Evolutionary conservation across 2,113 vertebrate species (phyloP).

Genomic region (Amphiprion ocellaris): DNA sequence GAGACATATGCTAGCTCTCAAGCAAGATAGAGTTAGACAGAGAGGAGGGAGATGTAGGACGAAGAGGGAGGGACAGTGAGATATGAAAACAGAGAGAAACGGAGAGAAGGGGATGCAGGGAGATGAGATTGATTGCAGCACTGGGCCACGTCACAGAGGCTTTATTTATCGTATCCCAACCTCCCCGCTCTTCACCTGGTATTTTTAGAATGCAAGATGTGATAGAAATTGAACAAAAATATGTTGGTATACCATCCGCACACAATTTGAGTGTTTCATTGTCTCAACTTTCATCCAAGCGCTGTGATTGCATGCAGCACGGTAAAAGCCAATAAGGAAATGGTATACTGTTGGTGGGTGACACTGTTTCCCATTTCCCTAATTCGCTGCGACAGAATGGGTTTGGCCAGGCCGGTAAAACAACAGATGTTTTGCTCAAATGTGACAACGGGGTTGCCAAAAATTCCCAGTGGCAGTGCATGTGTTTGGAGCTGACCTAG

Average conservation of each 20-base stretch:
- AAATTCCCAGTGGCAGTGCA: slow-evolving; percentile 92
- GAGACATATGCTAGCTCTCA: slow-evolving; percentile 99
- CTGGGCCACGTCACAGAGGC: slow-evolving; percentile 89
- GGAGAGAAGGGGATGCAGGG: slow-evolving; percentile 44
- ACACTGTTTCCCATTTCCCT: slow-evolving; percentile 97
- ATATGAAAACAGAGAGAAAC: slow-evolving; percentile 75
- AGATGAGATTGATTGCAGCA: slow-evolving; percentile 93
- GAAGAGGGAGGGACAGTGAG: slow-evolving; percentile 87
- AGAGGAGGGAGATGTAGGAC: slow-evolving; percentile 94
- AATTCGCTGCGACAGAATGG: slow-evolving; percentile 98
- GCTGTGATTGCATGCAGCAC: neutral
- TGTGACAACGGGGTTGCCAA: slow-evolving; percentile 93
- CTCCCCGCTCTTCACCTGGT: slow-evolving; percentile 90
- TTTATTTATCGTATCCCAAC: slow-evolving; percentile 93
- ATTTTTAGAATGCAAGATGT: slow-evolving; percentile 93
- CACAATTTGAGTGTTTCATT: neutral
- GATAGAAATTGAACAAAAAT: slow-evolving; percentile 82
- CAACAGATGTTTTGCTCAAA: slow-evolving; percentile 98
- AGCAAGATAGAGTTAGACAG: slow-evolving; percentile 89
- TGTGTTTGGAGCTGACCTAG: slow-evolving; percentile 96
- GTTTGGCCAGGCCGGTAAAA: slow-evolving; percentile 95
- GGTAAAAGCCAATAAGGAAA: slow-evolving; percentile 56
- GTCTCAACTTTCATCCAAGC: slow-evolving; percentile 9
- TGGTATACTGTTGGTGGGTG: slow-evolving; percentile 92
- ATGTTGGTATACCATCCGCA: slow-evolving; percentile 79